Evolutionary conservation across 2,797 vertebrate species (phyloP).

Genomic region (Acanthurus tractus): DNA sequence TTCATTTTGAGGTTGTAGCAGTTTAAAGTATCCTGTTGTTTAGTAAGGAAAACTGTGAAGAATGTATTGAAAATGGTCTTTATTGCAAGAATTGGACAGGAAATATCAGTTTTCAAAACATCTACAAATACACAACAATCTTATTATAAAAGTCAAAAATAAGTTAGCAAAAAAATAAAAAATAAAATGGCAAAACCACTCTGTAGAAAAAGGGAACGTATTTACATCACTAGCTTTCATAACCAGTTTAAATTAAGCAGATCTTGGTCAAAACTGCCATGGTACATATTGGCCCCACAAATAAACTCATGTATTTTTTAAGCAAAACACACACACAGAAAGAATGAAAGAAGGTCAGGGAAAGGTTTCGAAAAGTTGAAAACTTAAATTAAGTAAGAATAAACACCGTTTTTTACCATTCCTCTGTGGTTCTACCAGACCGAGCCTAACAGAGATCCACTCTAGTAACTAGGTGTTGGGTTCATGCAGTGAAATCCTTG

Average conservation of each 20-base stretch:
- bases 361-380: slow-evolving; percentile 76
- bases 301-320: slow-evolving; percentile 80
- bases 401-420: slow-evolving; percentile 61
- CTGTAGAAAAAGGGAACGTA: slow-evolving; percentile 93
- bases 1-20: slow-evolving; percentile 55
- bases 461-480: slow-evolving; percentile 55
- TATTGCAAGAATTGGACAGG: slow-evolving; percentile 74
- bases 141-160: slow-evolving; percentile 95
- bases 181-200: slow-evolving; percentile 93
- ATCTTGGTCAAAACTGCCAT: slow-evolving; percentile 94
- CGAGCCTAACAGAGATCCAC: slow-evolving; percentile 53
- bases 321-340: slow-evolving; percentile 84
- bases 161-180: slow-evolving; percentile 94
- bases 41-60: background rate
- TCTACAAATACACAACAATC: slow-evolving; percentile 92
- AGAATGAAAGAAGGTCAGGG: slow-evolving; percentile 78
- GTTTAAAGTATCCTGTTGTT: background rate
- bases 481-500: slow-evolving; percentile 72
- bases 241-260: slow-evolving; percentile 87
- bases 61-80: slow-evolving; percentile 81
- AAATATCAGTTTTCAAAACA: slow-evolving; percentile 77
- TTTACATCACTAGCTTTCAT: slow-evolving; percentile 80
- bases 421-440: slow-evolving; percentile 53
- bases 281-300: slow-evolving; percentile 92
- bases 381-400: slow-evolving; percentile 81